A percentile compares a stretch with the other conserved stretches of the same genome.
phyloP scores from a whole-genome alignment of 2,888 invertebrate genomes.

The Chaetoderma sp. region DNA sequence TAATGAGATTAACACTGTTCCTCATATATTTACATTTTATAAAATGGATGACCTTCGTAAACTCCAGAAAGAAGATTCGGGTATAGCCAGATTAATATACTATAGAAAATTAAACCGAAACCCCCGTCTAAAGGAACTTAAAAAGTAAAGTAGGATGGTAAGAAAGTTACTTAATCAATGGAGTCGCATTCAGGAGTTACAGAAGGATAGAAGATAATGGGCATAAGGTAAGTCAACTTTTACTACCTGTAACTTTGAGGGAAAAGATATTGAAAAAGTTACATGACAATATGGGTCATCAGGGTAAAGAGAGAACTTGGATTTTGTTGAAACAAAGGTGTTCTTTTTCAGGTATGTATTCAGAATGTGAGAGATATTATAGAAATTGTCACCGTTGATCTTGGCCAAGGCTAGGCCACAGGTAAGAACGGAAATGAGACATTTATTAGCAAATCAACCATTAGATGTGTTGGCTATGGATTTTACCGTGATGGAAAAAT shows the following conservation, averaged over 20 bases:
- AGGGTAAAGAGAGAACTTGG: background rate
- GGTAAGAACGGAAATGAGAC: background rate
- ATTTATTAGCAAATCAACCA: background rate
- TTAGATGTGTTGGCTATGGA: background rate
- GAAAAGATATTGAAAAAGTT: no score
- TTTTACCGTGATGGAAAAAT: background rate
- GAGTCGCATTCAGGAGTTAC: no score
- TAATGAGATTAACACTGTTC: no score
- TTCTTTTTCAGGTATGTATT: background rate
- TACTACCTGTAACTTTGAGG: background rate
- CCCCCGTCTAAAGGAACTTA: no score
- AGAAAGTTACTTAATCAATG: no score
- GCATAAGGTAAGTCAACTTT: no score
- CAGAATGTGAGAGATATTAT: background rate
- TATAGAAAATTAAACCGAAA: no score
- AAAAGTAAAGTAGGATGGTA: no score
- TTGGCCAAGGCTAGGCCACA: background rate
- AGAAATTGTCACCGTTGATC: background rate
- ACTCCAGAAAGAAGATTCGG: background rate
- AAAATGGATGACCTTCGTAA: no score
- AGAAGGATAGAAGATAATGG: no score
- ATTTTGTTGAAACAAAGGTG: background rate
- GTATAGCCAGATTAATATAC: no score
- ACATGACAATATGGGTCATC: constrained; percentile 5
- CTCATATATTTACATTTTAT: no score